Conservation (phyloP, 2,888 invertebrate species). For the Andrena praecox region DNA sequence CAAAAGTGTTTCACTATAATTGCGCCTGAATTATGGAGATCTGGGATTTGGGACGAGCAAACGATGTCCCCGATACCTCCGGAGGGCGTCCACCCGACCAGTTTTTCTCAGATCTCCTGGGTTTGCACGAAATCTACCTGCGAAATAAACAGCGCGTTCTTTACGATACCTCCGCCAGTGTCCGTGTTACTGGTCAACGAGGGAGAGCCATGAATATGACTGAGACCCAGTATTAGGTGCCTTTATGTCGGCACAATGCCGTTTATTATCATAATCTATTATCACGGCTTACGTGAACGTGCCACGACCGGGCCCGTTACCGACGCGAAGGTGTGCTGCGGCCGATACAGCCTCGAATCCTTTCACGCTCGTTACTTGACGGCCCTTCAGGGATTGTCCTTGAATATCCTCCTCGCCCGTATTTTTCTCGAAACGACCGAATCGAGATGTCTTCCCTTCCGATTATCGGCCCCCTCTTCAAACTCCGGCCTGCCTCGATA, state of each 20-base stretch:
- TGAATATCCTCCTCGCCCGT: slow-evolving; percentile 38
- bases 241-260: slow-evolving; percentile 80
- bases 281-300: slow-evolving; percentile 77
- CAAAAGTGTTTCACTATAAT: not conserved
- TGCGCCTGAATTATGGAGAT: not conserved
- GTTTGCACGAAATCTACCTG: slow-evolving; percentile 56
- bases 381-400: slow-evolving; percentile 48
- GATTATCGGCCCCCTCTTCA: slow-evolving; percentile 14
- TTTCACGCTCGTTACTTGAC: slow-evolving; percentile 62
- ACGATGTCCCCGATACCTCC: not conserved
- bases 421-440: slow-evolving; percentile 12
- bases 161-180: slow-evolving; percentile 56
- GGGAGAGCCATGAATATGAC: slow-evolving; percentile 67
- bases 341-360: slow-evolving; percentile 54
- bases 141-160: slow-evolving; percentile 59
- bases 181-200: slow-evolving; percentile 58
- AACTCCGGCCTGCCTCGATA: not conserved
- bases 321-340: slow-evolving; percentile 47
- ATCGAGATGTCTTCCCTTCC: slow-evolving; percentile 11
- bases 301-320: slow-evolving; percentile 55
- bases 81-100: not conserved
- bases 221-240: slow-evolving; percentile 68
- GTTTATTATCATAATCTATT: slow-evolving; percentile 83
- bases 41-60: not conserved
- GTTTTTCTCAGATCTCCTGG: not conserved